Evolutionary conservation across 1,140 invertebrate genomes (phyloP), one percentile per base, ranked within the genome.

Genomic region (Halesus radiatus): DNA sequence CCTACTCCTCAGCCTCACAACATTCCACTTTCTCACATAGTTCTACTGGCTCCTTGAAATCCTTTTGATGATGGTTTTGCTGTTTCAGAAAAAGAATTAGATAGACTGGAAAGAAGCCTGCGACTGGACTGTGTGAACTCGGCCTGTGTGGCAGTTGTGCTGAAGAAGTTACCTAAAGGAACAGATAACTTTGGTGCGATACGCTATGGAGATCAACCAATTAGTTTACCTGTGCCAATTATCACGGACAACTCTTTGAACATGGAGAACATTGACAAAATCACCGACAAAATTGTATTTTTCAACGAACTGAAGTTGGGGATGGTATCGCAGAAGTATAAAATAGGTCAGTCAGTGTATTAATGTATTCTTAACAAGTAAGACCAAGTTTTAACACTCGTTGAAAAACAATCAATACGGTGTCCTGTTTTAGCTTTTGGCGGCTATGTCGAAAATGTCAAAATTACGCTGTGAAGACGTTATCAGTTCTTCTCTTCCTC

Each of bases 81-180:
- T 60, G 37, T 83, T 80, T 56, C 53, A 83, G 81, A 83, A 53
- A 83, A 76, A 72, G 81, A 83, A 54, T 45, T 83, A 18, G 62
- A 80, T 2, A 83, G 60, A 76, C 23, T 83, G 16, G 81, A 83
- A 56, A 78, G 76, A n/a, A 80, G 79, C 45, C n/a, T 80, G 16
- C 50, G 60, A 52, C 22, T 56, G 16, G 81, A 83, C 53, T 68
- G 37, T 8, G 77, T 83, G 26, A 73, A 53, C 23, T 32, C 66
- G 10, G 81, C 81, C 3, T 18, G 45, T 22, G 29, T 75, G 15
- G 52, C 79, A 2, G 62, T 54, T n/a, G 50, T 53, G 23, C 22
- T 53, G 2, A 8, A 54, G 50, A 74, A 54, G n/a, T 52, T 74
- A 13, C 70, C 50, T 2, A 56, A 74, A 22, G 23, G 54, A 37